Conservation (phyloP, 2,113 vertebrate species). For the Thymallus thymallus region DNA sequence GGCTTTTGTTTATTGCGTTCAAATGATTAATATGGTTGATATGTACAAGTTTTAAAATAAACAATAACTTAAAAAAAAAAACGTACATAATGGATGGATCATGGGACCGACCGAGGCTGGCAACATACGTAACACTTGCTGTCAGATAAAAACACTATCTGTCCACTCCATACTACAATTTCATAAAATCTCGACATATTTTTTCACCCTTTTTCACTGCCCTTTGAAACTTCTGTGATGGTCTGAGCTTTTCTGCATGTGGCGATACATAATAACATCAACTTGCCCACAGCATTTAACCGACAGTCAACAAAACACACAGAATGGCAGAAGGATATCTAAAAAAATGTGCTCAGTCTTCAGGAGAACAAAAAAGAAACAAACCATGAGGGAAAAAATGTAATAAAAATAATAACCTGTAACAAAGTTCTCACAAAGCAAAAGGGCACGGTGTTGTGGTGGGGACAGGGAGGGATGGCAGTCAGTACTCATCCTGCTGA, state of each 20-base stretch:
- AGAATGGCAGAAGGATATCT: slow-evolving; percentile 48
- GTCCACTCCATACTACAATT: slow-evolving; percentile 52
- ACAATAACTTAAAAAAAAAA: slow-evolving; percentile 16
- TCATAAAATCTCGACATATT: slow-evolving; percentile 53
- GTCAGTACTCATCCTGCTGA: slow-evolving; percentile 97
- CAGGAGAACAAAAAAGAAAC: slow-evolving; percentile 64
- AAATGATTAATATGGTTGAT: slow-evolving; percentile 66
- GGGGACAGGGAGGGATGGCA: slow-evolving; percentile 54
- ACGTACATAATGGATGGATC: slow-evolving; percentile 22
- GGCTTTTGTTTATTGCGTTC: slow-evolving; percentile 74
- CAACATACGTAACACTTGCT: slow-evolving; percentile 56
- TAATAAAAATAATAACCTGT: slow-evolving; percentile 48
- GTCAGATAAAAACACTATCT: slow-evolving; percentile 53
- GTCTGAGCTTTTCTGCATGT: slow-evolving; percentile 74
- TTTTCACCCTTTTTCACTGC: slow-evolving; percentile 62
- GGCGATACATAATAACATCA: slow-evolving; percentile 66
- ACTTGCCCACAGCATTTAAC: slow-evolving; percentile 77
- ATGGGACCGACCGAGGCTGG: slow-evolving; percentile 42
- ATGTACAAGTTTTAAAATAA: slow-evolving; percentile 53
- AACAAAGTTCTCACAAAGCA: slow-evolving; percentile 81
- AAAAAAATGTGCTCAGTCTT: slow-evolving; percentile 78
- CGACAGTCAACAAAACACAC: slow-evolving; percentile 81
- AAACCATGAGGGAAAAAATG: slow-evolving; percentile 57
- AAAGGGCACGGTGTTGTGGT: slow-evolving; percentile 63
- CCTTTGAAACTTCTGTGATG: slow-evolving; percentile 75